Evolutionary conservation across 1,140 invertebrate genomes (phyloP).

Genomic region (Meloidogyne floridensis): DNA sequence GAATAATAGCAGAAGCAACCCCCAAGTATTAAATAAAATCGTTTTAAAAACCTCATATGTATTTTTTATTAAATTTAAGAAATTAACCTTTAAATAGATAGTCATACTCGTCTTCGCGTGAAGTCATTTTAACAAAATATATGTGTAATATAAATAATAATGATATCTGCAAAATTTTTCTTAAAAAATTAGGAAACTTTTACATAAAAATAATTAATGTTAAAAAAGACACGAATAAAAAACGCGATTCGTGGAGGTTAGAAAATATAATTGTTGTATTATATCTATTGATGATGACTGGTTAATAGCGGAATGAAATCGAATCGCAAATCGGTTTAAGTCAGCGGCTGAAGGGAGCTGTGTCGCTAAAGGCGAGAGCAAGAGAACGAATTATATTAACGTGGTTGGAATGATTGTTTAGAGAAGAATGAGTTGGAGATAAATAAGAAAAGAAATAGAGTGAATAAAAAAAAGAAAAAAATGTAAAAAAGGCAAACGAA

Average conservation of each 20-base stretch:
- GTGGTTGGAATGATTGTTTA: not conserved
- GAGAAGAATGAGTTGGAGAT: not conserved
- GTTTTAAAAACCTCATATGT: too few species aligned
- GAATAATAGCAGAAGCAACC: too few species aligned
- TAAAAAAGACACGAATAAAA: not conserved
- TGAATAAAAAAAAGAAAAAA: not conserved
- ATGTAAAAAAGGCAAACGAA: not conserved
- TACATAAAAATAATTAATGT: too few species aligned
- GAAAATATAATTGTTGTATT: conserved; percentile 1
- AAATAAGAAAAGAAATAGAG: not conserved
- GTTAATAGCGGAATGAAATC: conserved; percentile 9
- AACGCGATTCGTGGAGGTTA: not conserved
- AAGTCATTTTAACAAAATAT: conserved; percentile 52
- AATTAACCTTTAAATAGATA: conserved; percentile 98
- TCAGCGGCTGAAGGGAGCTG: not conserved
- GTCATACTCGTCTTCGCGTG: conserved; percentile 81
- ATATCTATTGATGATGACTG: not conserved
- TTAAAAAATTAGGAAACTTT: too few species aligned
- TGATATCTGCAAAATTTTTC: too few species aligned
- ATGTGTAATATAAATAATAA: not conserved
- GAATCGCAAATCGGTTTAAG: conserved; percentile 6
- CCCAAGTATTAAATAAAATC: too few species aligned
- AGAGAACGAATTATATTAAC: conserved; percentile 1
- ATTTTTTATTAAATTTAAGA: not conserved
- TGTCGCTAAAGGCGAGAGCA: not conserved